Evolutionary conservation across 2,797 vertebrate species (phyloP).

Genomic region (Anguilla anguilla): DNA sequence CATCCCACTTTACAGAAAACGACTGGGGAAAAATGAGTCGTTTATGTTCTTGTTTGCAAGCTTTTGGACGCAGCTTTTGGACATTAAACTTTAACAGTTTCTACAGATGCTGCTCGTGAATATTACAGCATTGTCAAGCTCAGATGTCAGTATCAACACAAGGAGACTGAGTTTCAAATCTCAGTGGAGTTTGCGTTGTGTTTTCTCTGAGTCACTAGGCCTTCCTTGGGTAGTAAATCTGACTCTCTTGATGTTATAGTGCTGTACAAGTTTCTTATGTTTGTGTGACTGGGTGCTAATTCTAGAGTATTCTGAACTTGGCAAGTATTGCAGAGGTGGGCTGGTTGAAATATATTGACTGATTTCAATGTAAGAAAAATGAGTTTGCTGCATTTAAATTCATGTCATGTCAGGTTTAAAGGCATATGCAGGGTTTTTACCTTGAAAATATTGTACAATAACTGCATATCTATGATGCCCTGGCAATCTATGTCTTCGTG

Average conservation of each 20-base stretch:
- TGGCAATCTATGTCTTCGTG: no score
- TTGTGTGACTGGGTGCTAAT: neutral
- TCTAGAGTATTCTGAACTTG: neutral
- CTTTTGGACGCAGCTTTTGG: neutral
- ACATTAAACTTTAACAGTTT: conserved; percentile 3
- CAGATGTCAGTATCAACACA: conserved; percentile 18
- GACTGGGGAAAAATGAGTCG: neutral
- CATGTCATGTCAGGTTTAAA: neutral
- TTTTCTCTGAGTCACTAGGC: neutral
- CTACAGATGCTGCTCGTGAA: conserved; percentile 5
- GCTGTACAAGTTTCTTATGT: neutral
- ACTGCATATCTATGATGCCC: no score
- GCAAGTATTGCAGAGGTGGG: neutral
- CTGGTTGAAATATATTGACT: neutral
- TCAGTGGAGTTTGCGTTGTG: neutral
- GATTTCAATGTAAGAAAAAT: neutral
- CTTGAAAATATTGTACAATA: no score
- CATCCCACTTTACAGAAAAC: neutral
- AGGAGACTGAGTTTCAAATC: neutral
- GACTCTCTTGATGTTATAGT: neutral
- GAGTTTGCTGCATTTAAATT: neutral
- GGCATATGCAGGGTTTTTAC: no score
- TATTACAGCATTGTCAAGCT: conserved; percentile 4
- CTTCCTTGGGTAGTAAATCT: neutral
- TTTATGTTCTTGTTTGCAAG: neutral